A percentile compares a stretch with the other conserved stretches of the same genome.
Conservation (phyloP, 1,140 invertebrate species). For the Diorhabda sublineata region DNA sequence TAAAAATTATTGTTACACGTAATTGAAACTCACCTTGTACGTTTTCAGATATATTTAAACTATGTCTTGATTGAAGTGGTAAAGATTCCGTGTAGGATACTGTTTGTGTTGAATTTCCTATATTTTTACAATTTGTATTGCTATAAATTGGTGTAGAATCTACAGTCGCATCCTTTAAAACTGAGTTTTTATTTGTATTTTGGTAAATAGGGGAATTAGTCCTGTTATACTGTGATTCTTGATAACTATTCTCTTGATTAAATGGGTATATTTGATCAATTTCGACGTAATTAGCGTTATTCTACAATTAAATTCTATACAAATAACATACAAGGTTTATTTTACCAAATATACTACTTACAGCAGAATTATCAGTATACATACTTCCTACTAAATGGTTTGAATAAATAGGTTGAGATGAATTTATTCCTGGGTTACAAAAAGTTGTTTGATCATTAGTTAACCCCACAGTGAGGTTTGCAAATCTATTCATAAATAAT, state of each 20-base stretch:
- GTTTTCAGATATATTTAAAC: conserved; percentile 49
- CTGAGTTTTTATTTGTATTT: conserved; percentile 40
- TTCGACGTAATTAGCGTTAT: conserved; percentile 53
- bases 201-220: conserved; percentile 47
- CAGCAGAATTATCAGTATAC: conserved; percentile 53
- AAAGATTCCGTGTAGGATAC: conserved; percentile 49
- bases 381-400: conserved; percentile 58
- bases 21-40: conserved; percentile 47
- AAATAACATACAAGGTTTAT: too few species aligned
- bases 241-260: conserved; percentile 41
- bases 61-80: conserved; percentile 52
- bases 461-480: conserved; percentile 59
- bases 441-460: conserved; percentile 34
- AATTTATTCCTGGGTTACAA: conserved; percentile 21
- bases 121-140: conserved; percentile 40
- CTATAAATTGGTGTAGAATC: conserved; percentile 45
- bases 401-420: conserved; percentile 56
- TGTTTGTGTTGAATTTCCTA: conserved; percentile 35
- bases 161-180: conserved; percentile 17
- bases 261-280: conserved; percentile 54
- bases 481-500: conserved; percentile 53
- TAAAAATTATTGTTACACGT: not conserved
- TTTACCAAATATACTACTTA: conserved; percentile 22
- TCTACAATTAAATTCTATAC: conserved; percentile 29
- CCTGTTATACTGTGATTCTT: conserved; percentile 37